These are phyloP conservation scores for Choristoneura fumiferana DNA, from an alignment of 1,140 invertebrate species.

Conservation along the genomic window DNA sequence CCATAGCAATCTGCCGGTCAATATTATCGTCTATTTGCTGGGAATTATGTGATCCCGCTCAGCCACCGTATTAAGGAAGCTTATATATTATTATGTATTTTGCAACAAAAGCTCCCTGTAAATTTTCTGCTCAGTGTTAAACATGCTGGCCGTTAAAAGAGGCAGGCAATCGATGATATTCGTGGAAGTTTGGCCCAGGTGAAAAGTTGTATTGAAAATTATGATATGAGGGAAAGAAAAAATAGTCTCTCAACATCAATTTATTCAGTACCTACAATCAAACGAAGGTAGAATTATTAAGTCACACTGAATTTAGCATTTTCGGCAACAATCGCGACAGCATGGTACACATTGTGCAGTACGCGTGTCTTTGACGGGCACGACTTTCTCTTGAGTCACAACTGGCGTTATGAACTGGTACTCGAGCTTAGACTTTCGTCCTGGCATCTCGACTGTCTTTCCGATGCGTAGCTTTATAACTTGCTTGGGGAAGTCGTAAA, in stretches of 20 bases:
- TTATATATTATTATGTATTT: too few species aligned
- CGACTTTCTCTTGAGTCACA: slow-evolving; percentile 39
- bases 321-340: slow-evolving; percentile 41
- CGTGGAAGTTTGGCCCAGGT: too few species aligned
- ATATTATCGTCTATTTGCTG: too few species aligned
- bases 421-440: slow-evolving; percentile 63
- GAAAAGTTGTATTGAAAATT: too few species aligned
- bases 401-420: slow-evolving; percentile 68
- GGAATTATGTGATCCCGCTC: too few species aligned
- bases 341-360: slow-evolving; percentile 53
- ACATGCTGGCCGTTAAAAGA: too few species aligned
- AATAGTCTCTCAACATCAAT: background rate
- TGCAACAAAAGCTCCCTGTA: too few species aligned
- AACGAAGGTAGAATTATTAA: slow-evolving; percentile 1
- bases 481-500: slow-evolving; percentile 63
- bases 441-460: slow-evolving; percentile 60
- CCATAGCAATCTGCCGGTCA: too few species aligned
- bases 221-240: slow-evolving; percentile 8
- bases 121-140: too few species aligned
- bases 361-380: slow-evolving; percentile 57
- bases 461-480: slow-evolving; percentile 66
- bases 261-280: background rate
- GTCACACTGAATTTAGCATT: slow-evolving; percentile 9
- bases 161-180: too few species aligned
- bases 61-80: too few species aligned